Evolutionary conservation across 2,797 vertebrate genomes (phyloP).

Genomic region (Macroramphosus scolopax): DNA sequence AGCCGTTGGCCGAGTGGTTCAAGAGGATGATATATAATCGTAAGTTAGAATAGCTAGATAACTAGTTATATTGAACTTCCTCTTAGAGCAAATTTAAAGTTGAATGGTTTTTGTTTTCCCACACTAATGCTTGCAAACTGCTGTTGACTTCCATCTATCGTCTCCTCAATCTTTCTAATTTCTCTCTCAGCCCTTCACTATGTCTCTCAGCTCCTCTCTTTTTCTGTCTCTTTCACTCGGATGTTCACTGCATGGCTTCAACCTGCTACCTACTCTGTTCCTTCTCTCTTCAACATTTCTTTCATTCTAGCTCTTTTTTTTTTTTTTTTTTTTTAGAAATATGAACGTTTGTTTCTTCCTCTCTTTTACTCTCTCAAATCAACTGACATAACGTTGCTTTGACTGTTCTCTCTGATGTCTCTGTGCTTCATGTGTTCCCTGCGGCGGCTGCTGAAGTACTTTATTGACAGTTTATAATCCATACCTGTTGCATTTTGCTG

Average conservation of each 20-base stretch:
- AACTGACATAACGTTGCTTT: conserved; percentile 8
- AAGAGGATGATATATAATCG: neutral
- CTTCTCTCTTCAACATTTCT: conserved; percentile 4
- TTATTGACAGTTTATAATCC: no score
- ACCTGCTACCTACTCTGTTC: conserved; percentile 35
- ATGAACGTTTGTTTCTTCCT: conserved; percentile 1
- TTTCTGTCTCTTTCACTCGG: conserved; percentile 7
- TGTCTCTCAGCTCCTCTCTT: neutral
- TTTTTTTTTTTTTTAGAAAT: no score
- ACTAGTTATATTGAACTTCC: no score
- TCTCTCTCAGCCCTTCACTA: neutral
- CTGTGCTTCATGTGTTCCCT: conserved; percentile 24
- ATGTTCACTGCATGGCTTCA: conserved; percentile 58
- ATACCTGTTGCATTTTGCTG: no score
- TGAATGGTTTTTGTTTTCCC: no score
- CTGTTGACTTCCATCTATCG: conserved; percentile 6
- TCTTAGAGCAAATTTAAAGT: no score
- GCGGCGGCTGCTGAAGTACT: neutral
- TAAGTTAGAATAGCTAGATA: no score
- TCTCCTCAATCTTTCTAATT: conserved; percentile 2
- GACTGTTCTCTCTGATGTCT: conserved; percentile 27
- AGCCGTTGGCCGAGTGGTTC: neutral
- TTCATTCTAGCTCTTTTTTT: conserved; percentile 15
- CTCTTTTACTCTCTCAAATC: neutral
- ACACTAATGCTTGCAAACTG: conserved; percentile 1